Evolutionary conservation across 1,140 invertebrate genomes (phyloP), one percentile per base, ranked within the genome.

Genomic region (Drosophila subobscura): DNA sequence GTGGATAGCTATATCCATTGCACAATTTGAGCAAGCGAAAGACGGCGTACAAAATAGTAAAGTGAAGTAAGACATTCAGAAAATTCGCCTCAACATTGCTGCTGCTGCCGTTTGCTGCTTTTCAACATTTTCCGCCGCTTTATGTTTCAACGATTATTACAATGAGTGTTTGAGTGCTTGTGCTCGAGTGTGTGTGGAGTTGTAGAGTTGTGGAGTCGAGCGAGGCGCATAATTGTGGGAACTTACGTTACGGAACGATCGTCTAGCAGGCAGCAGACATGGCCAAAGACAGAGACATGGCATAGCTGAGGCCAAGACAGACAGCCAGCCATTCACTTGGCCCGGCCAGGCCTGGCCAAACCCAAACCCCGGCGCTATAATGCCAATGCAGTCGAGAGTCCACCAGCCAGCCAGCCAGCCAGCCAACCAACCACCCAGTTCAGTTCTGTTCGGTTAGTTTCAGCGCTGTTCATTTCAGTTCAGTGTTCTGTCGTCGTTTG

Each of bases 201-300:
- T 52, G 25, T 45, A 56, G 74, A 64, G 33, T 66, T 61, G 56
- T 76, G 57, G 80, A 80, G 70, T 79, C 63, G 80, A 85, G 80
- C 81, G 74, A 86, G 81, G 74, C 81, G 81, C 81, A 81, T 86
- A 86, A 86, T 86, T 86, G 81, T 86, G 81, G 81, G 81, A 86
- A 88, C 80, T 74, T 85, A 79, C 74, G 81, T 85, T 85, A 86
- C 81, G 81, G 83, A 81, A 85, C 81, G 77, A 57, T 84, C 72
- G 79, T 84, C 79, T 83, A 79, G 79, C 75, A 52, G 44, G 33
- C 63, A 51, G 74, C 54, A 83, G 79, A 81, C 79, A 51, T 64
- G 59, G 37, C 47, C 56, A 45, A 51, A 60, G 53, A 72, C 45
- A 59, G 55, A 46, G 71, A 64, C 52, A 40, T 47, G 58, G 59